Conservation (phyloP, 2,797 vertebrate species). For the Trichosurus vulpecula region DNA sequence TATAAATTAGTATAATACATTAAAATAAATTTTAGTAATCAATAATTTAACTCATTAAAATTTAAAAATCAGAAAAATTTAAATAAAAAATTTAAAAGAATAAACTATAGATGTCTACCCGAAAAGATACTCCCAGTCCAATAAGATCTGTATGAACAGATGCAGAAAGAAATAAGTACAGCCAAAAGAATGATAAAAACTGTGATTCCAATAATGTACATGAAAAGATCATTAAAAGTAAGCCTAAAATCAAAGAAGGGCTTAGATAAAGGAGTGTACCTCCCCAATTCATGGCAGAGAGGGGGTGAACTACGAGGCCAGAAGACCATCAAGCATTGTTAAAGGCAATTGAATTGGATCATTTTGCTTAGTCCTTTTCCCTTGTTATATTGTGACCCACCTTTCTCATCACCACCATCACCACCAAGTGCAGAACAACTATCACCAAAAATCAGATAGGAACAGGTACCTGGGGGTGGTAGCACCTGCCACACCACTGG, state of each 20-base stretch:
- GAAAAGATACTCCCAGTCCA: neutral
- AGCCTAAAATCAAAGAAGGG: neutral
- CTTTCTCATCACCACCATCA: neutral
- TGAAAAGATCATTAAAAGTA: neutral
- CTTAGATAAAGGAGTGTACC: neutral
- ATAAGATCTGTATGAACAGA: neutral
- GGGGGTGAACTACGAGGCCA: too few species aligned
- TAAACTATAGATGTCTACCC: neutral
- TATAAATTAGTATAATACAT: neutral
- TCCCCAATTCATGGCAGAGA: neutral
- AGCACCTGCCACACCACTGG: neutral
- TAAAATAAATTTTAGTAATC: neutral
- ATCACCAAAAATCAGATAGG: neutral
- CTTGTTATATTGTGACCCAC: neutral
- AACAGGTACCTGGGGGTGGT: neutral
- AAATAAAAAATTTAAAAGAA: neutral
- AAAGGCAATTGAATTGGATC: too few species aligned
- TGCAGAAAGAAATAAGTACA: neutral
- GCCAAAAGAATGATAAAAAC: neutral
- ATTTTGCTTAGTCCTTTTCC: neutral
- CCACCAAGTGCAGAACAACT: neutral
- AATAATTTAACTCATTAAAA: neutral
- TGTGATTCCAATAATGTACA: neutral
- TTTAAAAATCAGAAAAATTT: too few species aligned
- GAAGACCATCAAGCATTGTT: neutral